These are phyloP conservation scores for Clivina fossor DNA, from an alignment of 2,888 invertebrate genomes.

Conservation along the genomic window DNA sequence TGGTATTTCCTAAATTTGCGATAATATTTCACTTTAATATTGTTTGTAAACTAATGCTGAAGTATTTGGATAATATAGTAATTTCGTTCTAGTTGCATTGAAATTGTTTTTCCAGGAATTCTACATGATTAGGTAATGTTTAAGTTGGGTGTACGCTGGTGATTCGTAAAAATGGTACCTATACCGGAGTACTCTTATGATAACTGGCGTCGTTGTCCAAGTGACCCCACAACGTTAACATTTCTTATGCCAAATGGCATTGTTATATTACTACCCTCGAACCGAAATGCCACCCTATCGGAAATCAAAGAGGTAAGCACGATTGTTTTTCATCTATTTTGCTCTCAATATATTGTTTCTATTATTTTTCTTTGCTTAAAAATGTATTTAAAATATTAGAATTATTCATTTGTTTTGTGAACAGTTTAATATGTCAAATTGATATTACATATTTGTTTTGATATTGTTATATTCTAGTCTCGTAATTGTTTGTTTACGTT, in stretches of 20 bases:
- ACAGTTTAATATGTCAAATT: too few species aligned
- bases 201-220: constrained; percentile 46
- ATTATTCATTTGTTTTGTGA: too few species aligned
- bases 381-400: too few species aligned
- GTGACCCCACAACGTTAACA: constrained; percentile 65
- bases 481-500: not conserved
- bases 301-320: constrained; percentile 91
- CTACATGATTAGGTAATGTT: constrained; percentile 27
- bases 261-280: constrained; percentile 70
- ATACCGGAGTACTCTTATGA: constrained; percentile 44
- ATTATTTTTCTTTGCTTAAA: too few species aligned
- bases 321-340: too few species aligned
- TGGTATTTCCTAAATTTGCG: constrained; percentile 20
- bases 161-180: constrained; percentile 46
- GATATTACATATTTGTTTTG: too few species aligned
- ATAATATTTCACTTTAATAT: constrained; percentile 7
- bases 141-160: constrained; percentile 15
- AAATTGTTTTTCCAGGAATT: constrained; percentile 23
- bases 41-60: constrained; percentile 2
- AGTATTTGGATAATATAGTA: too few species aligned
- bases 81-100: too few species aligned
- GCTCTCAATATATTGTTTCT: too few species aligned
- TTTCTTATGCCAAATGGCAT: constrained; percentile 90
- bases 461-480: constrained; percentile 1
- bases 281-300: constrained; percentile 75